Percentiles rank a stretch among this genome's conserved stretches.
phyloP scores from a whole-genome alignment of 2,888 invertebrate species.

The Temnothorax rugatulus region DNA sequence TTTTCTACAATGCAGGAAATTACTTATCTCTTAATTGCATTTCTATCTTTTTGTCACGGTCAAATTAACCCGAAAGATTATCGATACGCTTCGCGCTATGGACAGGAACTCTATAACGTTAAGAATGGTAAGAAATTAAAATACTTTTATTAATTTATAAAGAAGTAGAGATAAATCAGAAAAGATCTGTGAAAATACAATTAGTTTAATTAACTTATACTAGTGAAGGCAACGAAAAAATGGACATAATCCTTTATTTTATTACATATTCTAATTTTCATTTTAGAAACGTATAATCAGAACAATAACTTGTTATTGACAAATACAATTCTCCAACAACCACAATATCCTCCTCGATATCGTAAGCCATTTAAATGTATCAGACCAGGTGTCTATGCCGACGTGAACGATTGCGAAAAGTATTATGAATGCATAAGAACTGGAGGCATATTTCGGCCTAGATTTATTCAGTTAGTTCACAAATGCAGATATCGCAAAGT shows the following conservation, averaged over 20 bases:
- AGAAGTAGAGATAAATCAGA: not conserved
- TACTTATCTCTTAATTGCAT: slow-evolving; percentile 16
- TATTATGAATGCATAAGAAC: slow-evolving; percentile 42
- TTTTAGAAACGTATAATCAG: not conserved
- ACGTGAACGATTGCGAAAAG: slow-evolving; percentile 19
- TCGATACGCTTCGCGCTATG: not conserved
- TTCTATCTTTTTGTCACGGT: not conserved
- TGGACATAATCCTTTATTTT: not conserved
- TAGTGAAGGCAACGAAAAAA: not conserved
- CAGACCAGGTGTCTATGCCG: slow-evolving; percentile 27
- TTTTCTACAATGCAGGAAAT: slow-evolving; percentile 32
- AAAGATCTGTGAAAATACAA: not conserved
- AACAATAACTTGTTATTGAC: not conserved
- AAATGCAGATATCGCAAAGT: slow-evolving; percentile 23
- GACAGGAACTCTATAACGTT: not conserved
- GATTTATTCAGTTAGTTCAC: slow-evolving; percentile 7
- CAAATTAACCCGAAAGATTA: not conserved
- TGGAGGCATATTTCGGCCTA: not conserved
- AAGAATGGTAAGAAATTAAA: slow-evolving; percentile 3
- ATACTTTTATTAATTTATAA: not conserved
- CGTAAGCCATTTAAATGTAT: slow-evolving; percentile 21
- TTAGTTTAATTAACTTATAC: too few species aligned
- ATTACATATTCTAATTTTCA: not conserved
- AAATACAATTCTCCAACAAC: not conserved
- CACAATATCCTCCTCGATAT: not conserved